Evolutionary conservation across 2,888 invertebrate genomes (phyloP).

Genomic region (Cryptocheilus praepositus): DNA sequence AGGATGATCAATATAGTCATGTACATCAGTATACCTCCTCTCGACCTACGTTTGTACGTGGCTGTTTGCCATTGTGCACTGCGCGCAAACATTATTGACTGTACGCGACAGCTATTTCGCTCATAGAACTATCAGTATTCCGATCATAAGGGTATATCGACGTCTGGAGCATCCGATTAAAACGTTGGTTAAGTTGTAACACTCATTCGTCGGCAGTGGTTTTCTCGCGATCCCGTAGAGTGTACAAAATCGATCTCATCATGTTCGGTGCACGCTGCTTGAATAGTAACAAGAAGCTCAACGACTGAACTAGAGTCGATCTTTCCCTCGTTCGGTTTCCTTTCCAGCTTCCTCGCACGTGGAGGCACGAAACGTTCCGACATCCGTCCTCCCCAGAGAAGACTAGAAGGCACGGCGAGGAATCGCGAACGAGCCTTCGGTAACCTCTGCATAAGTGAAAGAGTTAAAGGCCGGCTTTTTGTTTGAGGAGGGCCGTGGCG

Average conservation of each 20-base stretch:
- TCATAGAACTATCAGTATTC: too few species aligned
- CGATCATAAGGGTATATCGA: too few species aligned
- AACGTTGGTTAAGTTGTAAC: too few species aligned
- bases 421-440: not conserved
- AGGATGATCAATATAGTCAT: constrained; percentile 49
- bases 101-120: too few species aligned
- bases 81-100: too few species aligned
- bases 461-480: not conserved
- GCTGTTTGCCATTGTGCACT: too few species aligned
- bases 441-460: constrained; percentile 15
- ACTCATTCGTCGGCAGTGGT: too few species aligned
- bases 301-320: constrained; percentile 4
- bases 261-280: too few species aligned
- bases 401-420: not conserved
- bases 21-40: constrained; percentile 15
- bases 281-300: constrained; percentile 3
- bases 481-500: not conserved
- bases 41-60: too few species aligned
- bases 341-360: constrained; percentile 17
- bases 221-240: too few species aligned
- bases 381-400: constrained; percentile 10
- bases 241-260: too few species aligned
- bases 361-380: constrained; percentile 1
- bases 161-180: too few species aligned
- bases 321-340: constrained; percentile 13